Conservation (phyloP, 2,888 invertebrate genomes). For the Galerucella pusilla region DNA sequence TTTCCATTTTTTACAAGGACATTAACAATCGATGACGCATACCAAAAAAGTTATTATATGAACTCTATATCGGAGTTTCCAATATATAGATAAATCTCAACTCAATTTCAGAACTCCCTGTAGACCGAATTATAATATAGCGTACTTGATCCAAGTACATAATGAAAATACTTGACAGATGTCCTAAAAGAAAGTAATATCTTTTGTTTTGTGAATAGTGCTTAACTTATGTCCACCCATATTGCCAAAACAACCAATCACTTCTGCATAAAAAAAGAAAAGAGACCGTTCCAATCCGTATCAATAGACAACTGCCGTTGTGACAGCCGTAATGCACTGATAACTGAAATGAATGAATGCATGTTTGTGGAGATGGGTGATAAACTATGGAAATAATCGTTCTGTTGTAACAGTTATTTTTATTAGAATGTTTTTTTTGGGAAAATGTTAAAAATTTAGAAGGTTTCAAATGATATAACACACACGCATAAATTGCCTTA, state of each 20-base stretch:
- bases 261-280: constrained; percentile 21
- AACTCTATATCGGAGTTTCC: too few species aligned
- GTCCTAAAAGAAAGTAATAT: background rate
- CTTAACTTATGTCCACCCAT: constrained; percentile 30
- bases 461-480: too few species aligned
- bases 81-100: too few species aligned
- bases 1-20: too few species aligned
- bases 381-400: background rate
- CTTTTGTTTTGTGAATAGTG: constrained; percentile 14
- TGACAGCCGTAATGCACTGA: constrained; percentile 45
- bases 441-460: too few species aligned
- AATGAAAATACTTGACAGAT: constrained; percentile 1
- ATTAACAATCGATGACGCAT: too few species aligned
- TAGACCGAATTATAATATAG: too few species aligned
- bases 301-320: constrained; percentile 33
- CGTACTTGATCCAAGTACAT: background rate
- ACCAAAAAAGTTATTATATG: too few species aligned
- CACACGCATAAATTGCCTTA: too few species aligned
- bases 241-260: constrained; percentile 40
- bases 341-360: constrained; percentile 42
- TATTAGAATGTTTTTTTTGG: background rate
- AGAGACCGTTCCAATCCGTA: background rate
- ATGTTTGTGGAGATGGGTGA: background rate
- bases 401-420: background rate
- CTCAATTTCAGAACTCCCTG: too few species aligned